phyloP scores from a whole-genome alignment of 2,797 vertebrate species.

The Rhadinocentrus ornatus region DNA sequence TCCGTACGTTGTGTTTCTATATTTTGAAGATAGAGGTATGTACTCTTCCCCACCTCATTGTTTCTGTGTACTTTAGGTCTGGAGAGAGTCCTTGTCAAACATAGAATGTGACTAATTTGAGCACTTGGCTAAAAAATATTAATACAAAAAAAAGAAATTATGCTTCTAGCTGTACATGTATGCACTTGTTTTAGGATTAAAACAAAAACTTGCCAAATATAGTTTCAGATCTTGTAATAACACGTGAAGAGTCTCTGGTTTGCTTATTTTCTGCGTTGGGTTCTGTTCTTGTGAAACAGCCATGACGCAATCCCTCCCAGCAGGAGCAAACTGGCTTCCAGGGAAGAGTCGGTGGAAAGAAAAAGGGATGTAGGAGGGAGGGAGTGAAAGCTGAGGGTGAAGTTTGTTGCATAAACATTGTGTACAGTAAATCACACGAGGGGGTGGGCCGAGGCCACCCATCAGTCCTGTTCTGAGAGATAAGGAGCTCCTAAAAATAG shows the following conservation, averaged over 20 bases:
- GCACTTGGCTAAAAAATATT: slow-evolving; percentile 88
- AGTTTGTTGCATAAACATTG: slow-evolving; percentile 50
- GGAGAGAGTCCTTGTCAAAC: slow-evolving; percentile 89
- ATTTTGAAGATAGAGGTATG: slow-evolving; percentile 57
- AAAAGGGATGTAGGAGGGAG: neutral
- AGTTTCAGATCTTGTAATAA: slow-evolving; percentile 96
- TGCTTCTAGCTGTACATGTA: slow-evolving; percentile 96
- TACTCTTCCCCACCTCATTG: slow-evolving; percentile 26
- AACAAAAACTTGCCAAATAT: slow-evolving; percentile 91
- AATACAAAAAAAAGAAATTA: slow-evolving; percentile 75
- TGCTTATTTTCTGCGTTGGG: slow-evolving; percentile 34
- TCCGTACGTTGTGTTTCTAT: slow-evolving; percentile 63
- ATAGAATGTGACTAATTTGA: slow-evolving; percentile 94
- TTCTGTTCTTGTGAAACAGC: slow-evolving; percentile 53
- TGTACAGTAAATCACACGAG: slow-evolving; percentile 44
- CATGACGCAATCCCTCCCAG: slow-evolving; percentile 63
- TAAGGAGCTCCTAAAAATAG: slow-evolving; percentile 50
- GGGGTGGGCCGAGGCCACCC: slow-evolving; percentile 24
- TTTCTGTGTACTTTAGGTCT: slow-evolving; percentile 80
- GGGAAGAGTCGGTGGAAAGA: slow-evolving; percentile 28
- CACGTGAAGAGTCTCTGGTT: slow-evolving; percentile 85
- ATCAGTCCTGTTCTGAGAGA: slow-evolving; percentile 7
- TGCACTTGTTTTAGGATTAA: slow-evolving; percentile 87
- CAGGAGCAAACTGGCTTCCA: slow-evolving; percentile 56
- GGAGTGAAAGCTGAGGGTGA: neutral